Percentiles rank a stretch among this genome's conserved stretches.
These are phyloP conservation scores for Sylvia borin DNA, from an alignment of 2,797 vertebrate species.

Conservation along the genomic window DNA sequence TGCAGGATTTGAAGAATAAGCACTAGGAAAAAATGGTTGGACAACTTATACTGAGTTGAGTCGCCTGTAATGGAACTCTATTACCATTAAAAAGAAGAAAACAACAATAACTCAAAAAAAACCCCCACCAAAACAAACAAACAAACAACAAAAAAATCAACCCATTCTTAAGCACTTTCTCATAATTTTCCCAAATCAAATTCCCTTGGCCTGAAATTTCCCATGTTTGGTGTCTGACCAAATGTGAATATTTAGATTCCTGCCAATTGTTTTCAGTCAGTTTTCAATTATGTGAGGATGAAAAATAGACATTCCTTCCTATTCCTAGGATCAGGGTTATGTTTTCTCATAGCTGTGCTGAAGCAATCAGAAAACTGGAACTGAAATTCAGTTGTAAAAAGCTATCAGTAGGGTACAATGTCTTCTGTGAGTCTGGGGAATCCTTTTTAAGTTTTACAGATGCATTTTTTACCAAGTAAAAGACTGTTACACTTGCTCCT, in stretches of 20 bases:
- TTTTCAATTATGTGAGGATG: slow-evolving; percentile 53
- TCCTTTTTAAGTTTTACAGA: slow-evolving; percentile 31
- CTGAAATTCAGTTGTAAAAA: neutral
- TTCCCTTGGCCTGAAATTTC: slow-evolving; percentile 1
- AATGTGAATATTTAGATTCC: slow-evolving; percentile 37
- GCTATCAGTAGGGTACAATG: neutral
- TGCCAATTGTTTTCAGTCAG: slow-evolving; percentile 49
- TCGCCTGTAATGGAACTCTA: slow-evolving; percentile 15
- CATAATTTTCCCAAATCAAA: neutral
- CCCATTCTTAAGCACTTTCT: neutral
- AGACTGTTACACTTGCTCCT: neutral
- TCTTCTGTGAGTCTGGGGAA: neutral
- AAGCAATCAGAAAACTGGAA: neutral
- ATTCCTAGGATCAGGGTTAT: neutral
- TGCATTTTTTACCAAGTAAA: neutral
- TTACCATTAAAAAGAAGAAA: neutral
- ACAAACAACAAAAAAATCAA: neutral
- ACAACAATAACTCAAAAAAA: neutral
- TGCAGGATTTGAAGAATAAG: neutral
- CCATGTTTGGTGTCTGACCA: slow-evolving; percentile 37
- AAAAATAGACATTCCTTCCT: slow-evolving; percentile 58
- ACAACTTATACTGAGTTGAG: neutral
- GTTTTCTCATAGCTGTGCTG: slow-evolving; percentile 29
- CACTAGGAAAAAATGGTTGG: neutral
- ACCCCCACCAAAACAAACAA: neutral